Conservation (phyloP, 2,888 invertebrate genomes). For the Toxonevra muliebris region DNA sequence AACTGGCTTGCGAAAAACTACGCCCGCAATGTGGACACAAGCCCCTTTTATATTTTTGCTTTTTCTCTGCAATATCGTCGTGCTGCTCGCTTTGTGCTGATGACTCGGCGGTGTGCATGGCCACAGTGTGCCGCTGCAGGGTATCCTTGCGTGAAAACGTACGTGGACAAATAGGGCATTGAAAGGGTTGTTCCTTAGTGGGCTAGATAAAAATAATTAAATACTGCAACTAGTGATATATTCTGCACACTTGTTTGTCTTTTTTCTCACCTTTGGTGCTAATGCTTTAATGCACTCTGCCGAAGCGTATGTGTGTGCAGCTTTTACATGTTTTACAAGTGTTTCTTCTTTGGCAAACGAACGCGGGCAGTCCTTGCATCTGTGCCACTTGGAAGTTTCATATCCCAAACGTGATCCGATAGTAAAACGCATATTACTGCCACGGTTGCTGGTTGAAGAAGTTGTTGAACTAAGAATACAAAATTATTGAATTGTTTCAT, state of each 20-base stretch:
- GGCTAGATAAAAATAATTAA: conserved; percentile 3
- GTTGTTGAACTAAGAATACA: background rate
- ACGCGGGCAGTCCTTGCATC: conserved; percentile 49
- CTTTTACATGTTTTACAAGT: conserved; percentile 46
- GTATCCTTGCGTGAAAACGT: conserved; percentile 70
- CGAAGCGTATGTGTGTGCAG: conserved; percentile 44
- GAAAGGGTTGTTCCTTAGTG: conserved; percentile 40
- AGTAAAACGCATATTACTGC: conserved; percentile 24
- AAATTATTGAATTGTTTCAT: background rate
- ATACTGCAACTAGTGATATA: background rate
- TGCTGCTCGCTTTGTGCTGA: conserved; percentile 57
- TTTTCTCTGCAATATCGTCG: background rate
- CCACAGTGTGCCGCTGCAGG: conserved; percentile 68
- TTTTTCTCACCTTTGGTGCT: conserved; percentile 26
- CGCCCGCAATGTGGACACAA: conserved; percentile 71
- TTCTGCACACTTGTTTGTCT: conserved; percentile 14
- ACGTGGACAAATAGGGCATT: conserved; percentile 54
- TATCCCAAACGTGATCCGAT: conserved; percentile 47
- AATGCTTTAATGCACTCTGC: conserved; percentile 36
- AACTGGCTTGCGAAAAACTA: conserved; percentile 70
- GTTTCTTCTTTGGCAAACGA: conserved; percentile 53
- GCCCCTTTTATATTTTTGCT: conserved; percentile 53
- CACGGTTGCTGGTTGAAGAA: background rate
- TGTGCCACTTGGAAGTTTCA: conserved; percentile 37
- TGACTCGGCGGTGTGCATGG: conserved; percentile 52